Evolutionary conservation across 2,113 vertebrate genomes (phyloP).

Genomic region (Cervus canadensis): DNA sequence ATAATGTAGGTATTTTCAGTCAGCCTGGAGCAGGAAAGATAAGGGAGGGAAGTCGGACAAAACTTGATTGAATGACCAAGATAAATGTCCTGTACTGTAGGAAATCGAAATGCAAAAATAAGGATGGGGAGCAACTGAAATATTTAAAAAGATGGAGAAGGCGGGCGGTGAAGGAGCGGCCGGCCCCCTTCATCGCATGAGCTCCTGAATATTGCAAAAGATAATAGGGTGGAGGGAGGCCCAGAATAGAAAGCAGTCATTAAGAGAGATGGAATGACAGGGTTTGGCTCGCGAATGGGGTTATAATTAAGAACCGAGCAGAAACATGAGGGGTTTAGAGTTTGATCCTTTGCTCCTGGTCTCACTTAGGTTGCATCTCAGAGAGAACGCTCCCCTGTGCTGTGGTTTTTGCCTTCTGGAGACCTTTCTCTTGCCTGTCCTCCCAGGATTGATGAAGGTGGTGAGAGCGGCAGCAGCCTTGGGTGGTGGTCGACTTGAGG

Average conservation of each 20-base stretch:
- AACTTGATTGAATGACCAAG: constrained; percentile 80
- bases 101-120: constrained; percentile 85
- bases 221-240: constrained; percentile 76
- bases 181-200: constrained; percentile 75
- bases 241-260: constrained; percentile 81
- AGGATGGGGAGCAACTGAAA: constrained; percentile 80
- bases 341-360: constrained; percentile 24
- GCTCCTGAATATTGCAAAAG: constrained; percentile 75
- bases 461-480: not conserved
- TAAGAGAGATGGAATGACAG: constrained; percentile 72
- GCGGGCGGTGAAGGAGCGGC: constrained; percentile 30
- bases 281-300: constrained; percentile 63
- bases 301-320: constrained; percentile 73
- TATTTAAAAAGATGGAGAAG: constrained; percentile 81
- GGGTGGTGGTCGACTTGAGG: fast-evolving
- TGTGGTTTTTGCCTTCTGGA: not conserved
- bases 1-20: constrained; percentile 75
- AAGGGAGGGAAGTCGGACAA: constrained; percentile 66
- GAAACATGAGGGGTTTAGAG: constrained; percentile 29
- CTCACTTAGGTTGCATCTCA: not conserved
- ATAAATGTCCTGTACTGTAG: constrained; percentile 81
- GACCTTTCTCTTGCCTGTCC: not conserved
- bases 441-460: too few species aligned
- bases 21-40: constrained; percentile 73
- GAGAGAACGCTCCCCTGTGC: not conserved